These are phyloP conservation scores for Amazona finschi DNA, from an alignment of 2,797 vertebrate genomes.

Conservation along the genomic window DNA sequence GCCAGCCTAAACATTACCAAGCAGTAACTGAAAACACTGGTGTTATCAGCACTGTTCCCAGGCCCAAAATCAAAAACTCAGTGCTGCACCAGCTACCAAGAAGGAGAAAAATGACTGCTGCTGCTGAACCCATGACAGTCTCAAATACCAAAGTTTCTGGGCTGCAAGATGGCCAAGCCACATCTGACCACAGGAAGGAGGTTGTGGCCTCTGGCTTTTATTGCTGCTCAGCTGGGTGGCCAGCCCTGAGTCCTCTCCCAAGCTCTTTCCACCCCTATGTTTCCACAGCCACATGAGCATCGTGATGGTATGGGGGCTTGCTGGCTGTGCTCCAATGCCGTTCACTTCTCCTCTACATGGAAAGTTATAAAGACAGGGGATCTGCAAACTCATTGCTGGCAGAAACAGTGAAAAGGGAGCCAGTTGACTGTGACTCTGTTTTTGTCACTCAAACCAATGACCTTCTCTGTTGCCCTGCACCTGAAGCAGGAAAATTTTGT, in stretches of 20 bases:
- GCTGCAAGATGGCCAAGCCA: rapidly evolving
- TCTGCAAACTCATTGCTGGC: background rate
- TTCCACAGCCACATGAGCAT: background rate
- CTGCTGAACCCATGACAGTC: background rate
- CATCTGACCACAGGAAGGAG: background rate
- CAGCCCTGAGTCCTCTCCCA: background rate
- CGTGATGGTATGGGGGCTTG: background rate
- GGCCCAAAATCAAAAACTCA: no score
- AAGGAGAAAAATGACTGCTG: no score
- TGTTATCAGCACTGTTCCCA: no score
- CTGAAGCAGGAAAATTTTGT: background rate
- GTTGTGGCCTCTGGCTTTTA: background rate
- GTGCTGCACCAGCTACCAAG: no score
- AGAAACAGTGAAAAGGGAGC: background rate
- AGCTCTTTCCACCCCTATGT: background rate
- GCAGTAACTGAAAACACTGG: no score
- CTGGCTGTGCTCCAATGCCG: background rate
- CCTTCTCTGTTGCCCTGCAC: background rate
- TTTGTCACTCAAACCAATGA: background rate
- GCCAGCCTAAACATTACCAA: no score
- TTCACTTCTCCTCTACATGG: background rate
- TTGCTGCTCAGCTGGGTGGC: background rate
- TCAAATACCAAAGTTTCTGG: background rate
- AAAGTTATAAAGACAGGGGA: background rate
- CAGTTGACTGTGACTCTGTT: background rate